Conservation (phyloP, 2,113 vertebrate species). For the Ariopsis seemanni region DNA sequence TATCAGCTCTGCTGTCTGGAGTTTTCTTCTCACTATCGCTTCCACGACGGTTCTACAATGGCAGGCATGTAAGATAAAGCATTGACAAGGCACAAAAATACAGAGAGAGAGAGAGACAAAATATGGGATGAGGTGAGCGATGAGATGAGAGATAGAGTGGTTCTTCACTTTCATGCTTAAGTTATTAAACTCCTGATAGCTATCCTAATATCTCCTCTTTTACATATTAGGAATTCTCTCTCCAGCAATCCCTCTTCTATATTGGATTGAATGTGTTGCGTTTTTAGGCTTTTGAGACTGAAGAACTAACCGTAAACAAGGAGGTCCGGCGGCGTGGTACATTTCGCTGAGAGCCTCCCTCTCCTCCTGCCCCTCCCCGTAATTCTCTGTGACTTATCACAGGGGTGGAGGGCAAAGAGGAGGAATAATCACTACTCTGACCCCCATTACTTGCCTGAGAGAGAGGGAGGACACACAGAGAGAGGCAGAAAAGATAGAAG, state of each 20-base stretch:
- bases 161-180: background rate
- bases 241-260: background rate
- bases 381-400: constrained; percentile 90
- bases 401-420: constrained; percentile 91
- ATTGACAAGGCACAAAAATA: background rate
- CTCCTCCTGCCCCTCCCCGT: constrained; percentile 74
- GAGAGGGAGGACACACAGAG: constrained; percentile 27
- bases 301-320: constrained; percentile 85
- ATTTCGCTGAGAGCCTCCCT: constrained; percentile 76
- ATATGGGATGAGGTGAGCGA: constrained; percentile 54
- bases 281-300: constrained; percentile 1
- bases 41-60: constrained; percentile 83
- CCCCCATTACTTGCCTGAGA: constrained; percentile 88
- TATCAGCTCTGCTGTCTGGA: constrained; percentile 81
- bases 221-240: background rate
- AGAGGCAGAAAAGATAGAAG: constrained; percentile 31
- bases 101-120: background rate
- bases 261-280: background rate
- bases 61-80: constrained; percentile 52
- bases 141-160: constrained; percentile 17
- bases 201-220: constrained; percentile 1
- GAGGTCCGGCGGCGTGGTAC: constrained; percentile 89
- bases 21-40: constrained; percentile 87
- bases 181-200: background rate
- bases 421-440: constrained; percentile 84